These are phyloP conservation scores for Equus quagga DNA, from an alignment of 2,113 vertebrate genomes.

Conservation along the genomic window DNA sequence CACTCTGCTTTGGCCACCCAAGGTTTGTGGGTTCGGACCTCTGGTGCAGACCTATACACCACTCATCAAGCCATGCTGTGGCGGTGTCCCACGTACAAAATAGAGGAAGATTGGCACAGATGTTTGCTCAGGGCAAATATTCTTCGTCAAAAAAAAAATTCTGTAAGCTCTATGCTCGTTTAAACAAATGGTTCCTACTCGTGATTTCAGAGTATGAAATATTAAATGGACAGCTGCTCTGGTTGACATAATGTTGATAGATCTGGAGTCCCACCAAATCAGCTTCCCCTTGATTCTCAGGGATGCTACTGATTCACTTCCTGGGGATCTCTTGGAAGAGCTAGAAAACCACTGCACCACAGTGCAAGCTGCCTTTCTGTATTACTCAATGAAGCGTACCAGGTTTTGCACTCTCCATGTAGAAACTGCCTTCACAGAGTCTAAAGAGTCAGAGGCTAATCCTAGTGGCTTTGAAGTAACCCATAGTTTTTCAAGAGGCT, in stretches of 20 bases:
- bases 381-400: neutral
- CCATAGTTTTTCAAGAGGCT: neutral
- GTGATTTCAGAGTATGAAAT: neutral
- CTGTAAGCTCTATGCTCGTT: neutral
- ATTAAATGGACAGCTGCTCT: neutral
- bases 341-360: neutral
- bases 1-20: no score
- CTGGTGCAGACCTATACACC: no score
- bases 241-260: neutral
- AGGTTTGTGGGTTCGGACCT: no score
- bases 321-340: neutral
- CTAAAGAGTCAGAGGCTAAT: neutral
- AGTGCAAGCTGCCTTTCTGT: neutral
- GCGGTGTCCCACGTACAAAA: no score
- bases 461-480: neutral
- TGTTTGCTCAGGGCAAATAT: no score
- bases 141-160: neutral
- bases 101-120: no score
- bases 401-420: neutral
- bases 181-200: neutral
- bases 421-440: neutral
- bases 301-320: neutral
- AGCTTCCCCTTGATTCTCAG: neutral
- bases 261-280: neutral
- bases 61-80: no score